Conservation (phyloP, 2,888 invertebrate genomes). For the Cylloceria caligata region DNA sequence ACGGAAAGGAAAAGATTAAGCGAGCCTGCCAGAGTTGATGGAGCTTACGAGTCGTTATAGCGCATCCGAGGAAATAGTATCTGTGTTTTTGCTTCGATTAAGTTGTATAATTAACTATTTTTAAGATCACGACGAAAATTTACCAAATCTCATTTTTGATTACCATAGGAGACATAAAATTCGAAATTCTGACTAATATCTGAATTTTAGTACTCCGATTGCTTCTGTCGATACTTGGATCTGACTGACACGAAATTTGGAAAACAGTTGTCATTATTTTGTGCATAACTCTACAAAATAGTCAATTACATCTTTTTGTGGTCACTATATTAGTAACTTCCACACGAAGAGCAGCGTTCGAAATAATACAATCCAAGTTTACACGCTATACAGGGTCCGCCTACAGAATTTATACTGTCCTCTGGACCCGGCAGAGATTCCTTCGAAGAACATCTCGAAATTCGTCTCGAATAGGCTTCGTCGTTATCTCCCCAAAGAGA, state of each 20-base stretch:
- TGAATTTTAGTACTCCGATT: no score
- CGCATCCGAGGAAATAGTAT: background rate
- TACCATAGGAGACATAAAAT: no score
- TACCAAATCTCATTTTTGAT: no score
- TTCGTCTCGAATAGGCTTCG: constrained; percentile 63
- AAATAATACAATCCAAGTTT: background rate
- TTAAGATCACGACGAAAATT: background rate
- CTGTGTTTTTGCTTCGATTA: background rate
- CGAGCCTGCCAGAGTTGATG: background rate
- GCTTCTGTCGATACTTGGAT: no score
- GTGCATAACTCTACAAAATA: no score
- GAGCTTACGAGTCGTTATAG: background rate
- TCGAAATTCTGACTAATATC: no score
- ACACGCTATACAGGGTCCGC: background rate
- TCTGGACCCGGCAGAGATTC: constrained; percentile 27
- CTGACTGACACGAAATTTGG: no score
- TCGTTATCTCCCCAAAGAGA: constrained; percentile 51
- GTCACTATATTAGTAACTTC: background rate
- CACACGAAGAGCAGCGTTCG: background rate
- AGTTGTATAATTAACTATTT: background rate
- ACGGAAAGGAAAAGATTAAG: constrained; percentile 35
- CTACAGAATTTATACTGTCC: background rate
- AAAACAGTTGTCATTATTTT: no score
- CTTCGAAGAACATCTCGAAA: constrained; percentile 56
- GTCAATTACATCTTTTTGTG: background rate